Evolutionary conservation across 2,113 vertebrate genomes (phyloP).

Genomic region (Spermophilus dauricus): DNA sequence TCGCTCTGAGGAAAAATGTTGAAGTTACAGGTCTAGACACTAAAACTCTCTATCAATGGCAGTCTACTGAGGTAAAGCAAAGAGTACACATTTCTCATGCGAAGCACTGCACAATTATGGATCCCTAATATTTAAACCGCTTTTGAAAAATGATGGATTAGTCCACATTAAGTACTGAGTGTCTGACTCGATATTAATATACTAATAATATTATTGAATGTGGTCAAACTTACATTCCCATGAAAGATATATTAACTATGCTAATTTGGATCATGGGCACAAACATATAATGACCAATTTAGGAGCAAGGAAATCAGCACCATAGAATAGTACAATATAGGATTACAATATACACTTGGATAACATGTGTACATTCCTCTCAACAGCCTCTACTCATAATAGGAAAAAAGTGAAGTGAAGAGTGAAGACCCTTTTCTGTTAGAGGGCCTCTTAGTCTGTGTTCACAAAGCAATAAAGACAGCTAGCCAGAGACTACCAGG

Average conservation of each 20-base stretch:
- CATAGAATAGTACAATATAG: not conserved
- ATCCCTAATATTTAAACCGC: conserved; percentile 57
- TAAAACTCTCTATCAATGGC: conserved; percentile 40
- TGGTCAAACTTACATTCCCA: conserved; percentile 54
- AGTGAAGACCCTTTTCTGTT: not conserved
- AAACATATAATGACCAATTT: conserved; percentile 33
- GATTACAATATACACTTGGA: not conserved
- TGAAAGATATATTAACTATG: conserved; percentile 33
- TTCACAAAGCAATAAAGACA: not conserved
- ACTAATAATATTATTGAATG: conserved; percentile 61
- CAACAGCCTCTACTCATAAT: not conserved
- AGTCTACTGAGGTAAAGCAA: conserved; percentile 23
- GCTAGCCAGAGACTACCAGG: not conserved
- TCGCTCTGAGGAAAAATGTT: conserved; percentile 29
- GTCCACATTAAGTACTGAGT: conserved; percentile 18
- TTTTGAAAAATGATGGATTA: conserved; percentile 67
- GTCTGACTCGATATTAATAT: conserved; percentile 64
- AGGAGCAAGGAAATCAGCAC: conserved; percentile 4
- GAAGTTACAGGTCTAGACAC: conserved; percentile 37
- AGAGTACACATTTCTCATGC: conserved; percentile 45
- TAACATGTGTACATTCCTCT: not conserved
- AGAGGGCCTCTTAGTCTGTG: not conserved
- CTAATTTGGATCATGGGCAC: conserved; percentile 53
- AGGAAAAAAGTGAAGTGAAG: not conserved
- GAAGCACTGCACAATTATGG: conserved; percentile 41